A percentile compares a stretch with the other conserved stretches of the same genome.
These are phyloP conservation scores for Musca vetustissima DNA, from an alignment of 1,140 invertebrate genomes.

Conservation along the genomic window DNA sequence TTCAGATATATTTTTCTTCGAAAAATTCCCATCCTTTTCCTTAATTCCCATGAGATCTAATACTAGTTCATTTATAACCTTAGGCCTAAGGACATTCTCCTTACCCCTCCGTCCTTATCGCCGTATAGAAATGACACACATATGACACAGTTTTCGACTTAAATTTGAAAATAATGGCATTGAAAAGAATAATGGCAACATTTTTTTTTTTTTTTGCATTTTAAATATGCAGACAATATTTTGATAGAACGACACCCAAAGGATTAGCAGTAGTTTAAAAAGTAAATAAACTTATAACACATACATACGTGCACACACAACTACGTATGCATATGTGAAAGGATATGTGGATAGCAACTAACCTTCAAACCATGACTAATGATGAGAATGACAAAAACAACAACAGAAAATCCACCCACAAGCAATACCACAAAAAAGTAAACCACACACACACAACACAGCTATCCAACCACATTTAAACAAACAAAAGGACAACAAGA, in stretches of 20 bases:
- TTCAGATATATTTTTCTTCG: too few species aligned
- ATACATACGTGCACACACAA: too few species aligned
- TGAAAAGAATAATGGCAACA: too few species aligned
- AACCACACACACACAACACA: not conserved
- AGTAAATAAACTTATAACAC: constrained; percentile 17
- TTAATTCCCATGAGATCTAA: too few species aligned
- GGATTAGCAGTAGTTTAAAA: constrained; percentile 9
- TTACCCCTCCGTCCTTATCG: too few species aligned
- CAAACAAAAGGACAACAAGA: not conserved
- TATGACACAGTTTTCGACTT: too few species aligned
- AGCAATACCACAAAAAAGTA: not conserved
- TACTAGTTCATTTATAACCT: too few species aligned
- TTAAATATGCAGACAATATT: not conserved
- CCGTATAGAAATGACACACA: too few species aligned
- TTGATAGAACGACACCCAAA: constrained; percentile 11
- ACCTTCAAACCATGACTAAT: constrained; percentile 11
- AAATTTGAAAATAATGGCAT: too few species aligned
- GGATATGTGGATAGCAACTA: not conserved
- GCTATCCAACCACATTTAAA: not conserved
- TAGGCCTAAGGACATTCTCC: too few species aligned
- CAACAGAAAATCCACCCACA: constrained; percentile 1
- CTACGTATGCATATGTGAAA: not conserved
- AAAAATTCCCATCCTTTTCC: too few species aligned
- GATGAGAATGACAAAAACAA: not conserved
- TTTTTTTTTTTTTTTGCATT: too few species aligned